phyloP scores from a whole-genome alignment of 2,888 invertebrate genomes.

The Torymus auratus region DNA sequence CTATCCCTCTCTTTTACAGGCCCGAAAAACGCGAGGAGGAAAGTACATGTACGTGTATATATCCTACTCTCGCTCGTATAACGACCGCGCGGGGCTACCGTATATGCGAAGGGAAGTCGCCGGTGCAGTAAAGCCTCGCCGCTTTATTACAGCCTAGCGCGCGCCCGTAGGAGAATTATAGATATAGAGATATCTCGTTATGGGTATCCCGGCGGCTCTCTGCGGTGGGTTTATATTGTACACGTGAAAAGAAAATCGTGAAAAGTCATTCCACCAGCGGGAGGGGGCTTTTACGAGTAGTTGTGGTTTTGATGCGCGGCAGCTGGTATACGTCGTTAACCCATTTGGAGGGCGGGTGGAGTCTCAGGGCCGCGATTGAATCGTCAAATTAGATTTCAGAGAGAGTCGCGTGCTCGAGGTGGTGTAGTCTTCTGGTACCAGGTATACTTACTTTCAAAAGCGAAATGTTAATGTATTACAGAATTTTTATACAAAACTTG shows the following conservation, averaged over 20 bases:
- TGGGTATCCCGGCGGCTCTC: too few species aligned
- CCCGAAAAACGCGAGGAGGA: background rate
- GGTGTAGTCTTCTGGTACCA: too few species aligned
- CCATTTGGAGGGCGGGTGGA: constrained; percentile 20
- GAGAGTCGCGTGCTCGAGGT: background rate
- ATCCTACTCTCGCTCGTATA: constrained; percentile 2
- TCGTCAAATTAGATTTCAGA: constrained; percentile 39
- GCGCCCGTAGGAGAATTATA: constrained; percentile 3
- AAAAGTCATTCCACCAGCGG: constrained; percentile 22
- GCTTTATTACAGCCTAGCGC: constrained; percentile 21
- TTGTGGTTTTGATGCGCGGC: background rate
- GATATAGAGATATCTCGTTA: constrained; percentile 35
- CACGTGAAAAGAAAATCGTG: constrained; percentile 31
- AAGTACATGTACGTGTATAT: too few species aligned
- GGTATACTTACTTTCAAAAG: too few species aligned
- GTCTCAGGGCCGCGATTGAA: constrained; percentile 18
- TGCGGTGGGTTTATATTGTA: too few species aligned
- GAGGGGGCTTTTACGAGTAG: constrained; percentile 18
- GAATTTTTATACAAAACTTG: too few species aligned
- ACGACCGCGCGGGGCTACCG: constrained; percentile 22
- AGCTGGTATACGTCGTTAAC: constrained; percentile 29
- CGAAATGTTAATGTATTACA: too few species aligned
- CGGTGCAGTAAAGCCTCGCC: constrained; percentile 24
- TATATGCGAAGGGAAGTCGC: constrained; percentile 40
- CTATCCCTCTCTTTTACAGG: too few species aligned